These are phyloP conservation scores for Campoplex capitator DNA, from an alignment of 2,888 invertebrate species.

Conservation along the genomic window DNA sequence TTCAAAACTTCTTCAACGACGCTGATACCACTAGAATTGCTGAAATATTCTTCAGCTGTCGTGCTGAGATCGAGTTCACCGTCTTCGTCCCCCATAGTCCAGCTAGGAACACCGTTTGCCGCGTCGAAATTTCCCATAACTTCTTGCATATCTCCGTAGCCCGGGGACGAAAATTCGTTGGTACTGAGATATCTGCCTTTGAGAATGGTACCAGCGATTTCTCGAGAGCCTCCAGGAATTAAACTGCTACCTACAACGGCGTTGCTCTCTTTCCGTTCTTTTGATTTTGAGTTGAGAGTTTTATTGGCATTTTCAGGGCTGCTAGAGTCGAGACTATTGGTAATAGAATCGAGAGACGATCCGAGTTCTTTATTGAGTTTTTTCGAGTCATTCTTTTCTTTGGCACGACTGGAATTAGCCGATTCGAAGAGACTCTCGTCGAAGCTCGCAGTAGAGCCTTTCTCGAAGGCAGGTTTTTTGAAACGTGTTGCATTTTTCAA, in stretches of 20 bases:
- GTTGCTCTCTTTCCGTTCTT: constrained; percentile 52
- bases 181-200: constrained; percentile 82
- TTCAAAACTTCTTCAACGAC: constrained; percentile 87
- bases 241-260: constrained; percentile 53
- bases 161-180: constrained; percentile 78
- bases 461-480: constrained; percentile 79
- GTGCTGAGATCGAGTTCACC: constrained; percentile 86
- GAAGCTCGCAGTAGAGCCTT: constrained; percentile 80
- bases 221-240: constrained; percentile 79
- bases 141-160: constrained; percentile 80
- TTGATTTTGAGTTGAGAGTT: constrained; percentile 38
- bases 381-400: constrained; percentile 81
- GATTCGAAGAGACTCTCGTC: constrained; percentile 83
- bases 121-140: constrained; percentile 84
- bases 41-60: constrained; percentile 89
- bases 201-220: constrained; percentile 81
- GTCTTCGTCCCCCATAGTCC: constrained; percentile 86
- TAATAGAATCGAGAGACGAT: constrained; percentile 82
- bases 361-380: constrained; percentile 80
- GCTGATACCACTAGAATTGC: constrained; percentile 84
- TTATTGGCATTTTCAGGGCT: constrained; percentile 79
- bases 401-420: constrained; percentile 76
- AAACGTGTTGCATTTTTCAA: constrained; percentile 82
- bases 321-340: constrained; percentile 82
- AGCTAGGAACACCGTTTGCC: constrained; percentile 85